Base-by-base conservation (phyloP, 2,888 invertebrate genomes). In the Trachelus tabidus region DNA sequence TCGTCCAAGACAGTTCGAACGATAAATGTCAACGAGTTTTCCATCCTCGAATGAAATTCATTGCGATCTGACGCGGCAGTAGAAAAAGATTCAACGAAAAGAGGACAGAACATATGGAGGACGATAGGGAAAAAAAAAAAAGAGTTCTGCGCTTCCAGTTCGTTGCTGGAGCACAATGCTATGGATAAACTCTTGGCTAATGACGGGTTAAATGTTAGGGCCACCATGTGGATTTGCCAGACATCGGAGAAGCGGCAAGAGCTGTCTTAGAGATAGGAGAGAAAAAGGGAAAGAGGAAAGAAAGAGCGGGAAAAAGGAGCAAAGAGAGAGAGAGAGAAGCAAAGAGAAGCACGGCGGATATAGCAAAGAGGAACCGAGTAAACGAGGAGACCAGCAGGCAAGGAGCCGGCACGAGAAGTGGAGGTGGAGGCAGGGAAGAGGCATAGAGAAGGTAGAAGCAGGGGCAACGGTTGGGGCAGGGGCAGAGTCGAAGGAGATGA, bases 401-500 rank as follows among this genome's bases (percentile, higher is more conserved):
- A 56, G 40, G 40, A 56, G 40, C 2, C 40, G 40, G 40, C 40
- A 15, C 23, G 40, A 56, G 37, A 76, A 80, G 82, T 78, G 40
- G 73, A 73, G 68, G 78, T 81, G 76, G 69, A 73, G 75, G 71
- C 56, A 81, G 79, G 82, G 80, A 79, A 80, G 81, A 83, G 82
- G 78, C 81, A 80, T 79, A 78, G 82, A 83, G 84, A 85, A 76
- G 75, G 81, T 56, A 73, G 80, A 77, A 85, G 81, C 78, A 68
- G 81, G 81, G 80, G 78, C 79, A 73, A 78, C 40, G 78, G 78
- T 74, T 33, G 75, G 68, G 35, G 68, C 69, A 68, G 81, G 80
- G 80, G 83, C 79, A 76, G 79, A 83, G 83, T 79, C 80, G 83
- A 87, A 87, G 88, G 89, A 91, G 91, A 91, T 91, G 90, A 91